phyloP scores from a whole-genome alignment of 2,888 invertebrate species.

The Choristoneura rosaceana region DNA sequence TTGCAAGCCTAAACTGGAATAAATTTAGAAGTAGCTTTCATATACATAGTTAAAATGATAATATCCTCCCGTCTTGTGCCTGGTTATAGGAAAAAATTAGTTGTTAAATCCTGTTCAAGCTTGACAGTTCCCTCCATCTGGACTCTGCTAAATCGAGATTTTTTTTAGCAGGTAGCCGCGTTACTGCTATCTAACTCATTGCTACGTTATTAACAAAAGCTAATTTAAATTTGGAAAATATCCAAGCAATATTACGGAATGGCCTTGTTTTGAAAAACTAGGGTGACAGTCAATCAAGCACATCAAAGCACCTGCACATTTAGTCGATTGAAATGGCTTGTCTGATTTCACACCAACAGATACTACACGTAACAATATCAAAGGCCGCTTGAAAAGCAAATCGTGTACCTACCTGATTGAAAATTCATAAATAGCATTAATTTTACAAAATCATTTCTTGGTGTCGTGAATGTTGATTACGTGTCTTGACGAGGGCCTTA shows the following conservation, averaged over 20 bases:
- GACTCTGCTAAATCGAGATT: too few species aligned
- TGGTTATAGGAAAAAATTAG: too few species aligned
- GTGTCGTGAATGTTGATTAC: constrained; percentile 24
- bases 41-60: background rate
- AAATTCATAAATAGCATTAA: constrained; percentile 28
- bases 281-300: constrained; percentile 26
- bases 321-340: constrained; percentile 23
- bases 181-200: background rate
- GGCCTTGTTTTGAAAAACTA: constrained; percentile 26
- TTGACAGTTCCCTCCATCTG: too few species aligned
- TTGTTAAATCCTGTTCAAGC: too few species aligned
- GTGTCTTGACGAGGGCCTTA: constrained; percentile 12
- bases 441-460: constrained; percentile 11
- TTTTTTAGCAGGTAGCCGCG: too few species aligned
- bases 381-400: constrained; percentile 8
- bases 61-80: background rate
- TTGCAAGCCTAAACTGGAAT: too few species aligned
- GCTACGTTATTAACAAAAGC: background rate
- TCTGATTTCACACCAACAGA: constrained; percentile 3
- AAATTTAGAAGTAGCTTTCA: background rate
- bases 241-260: constrained; percentile 18
- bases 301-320: constrained; percentile 26
- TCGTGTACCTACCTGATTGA: constrained; percentile 4
- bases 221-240: constrained; percentile 15
- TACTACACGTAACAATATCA: background rate